Evolutionary conservation across 1,140 invertebrate species (phyloP).

Genomic region (Drepana arcuata): DNA sequence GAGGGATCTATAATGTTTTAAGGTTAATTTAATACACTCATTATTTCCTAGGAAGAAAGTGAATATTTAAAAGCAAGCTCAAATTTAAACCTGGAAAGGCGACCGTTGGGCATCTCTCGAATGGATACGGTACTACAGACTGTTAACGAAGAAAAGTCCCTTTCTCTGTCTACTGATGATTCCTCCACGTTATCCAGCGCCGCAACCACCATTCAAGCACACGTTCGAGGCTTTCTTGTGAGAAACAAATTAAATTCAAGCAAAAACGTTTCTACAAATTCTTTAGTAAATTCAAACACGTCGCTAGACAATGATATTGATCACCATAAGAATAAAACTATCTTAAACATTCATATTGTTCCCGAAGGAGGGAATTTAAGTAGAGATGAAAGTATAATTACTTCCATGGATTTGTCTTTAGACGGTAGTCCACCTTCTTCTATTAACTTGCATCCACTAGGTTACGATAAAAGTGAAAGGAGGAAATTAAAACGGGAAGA

Average conservation of each 20-base stretch:
- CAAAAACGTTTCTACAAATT: constrained; percentile 41
- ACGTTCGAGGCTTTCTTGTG: constrained; percentile 54
- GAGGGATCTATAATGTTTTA: no score
- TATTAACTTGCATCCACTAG: constrained; percentile 50
- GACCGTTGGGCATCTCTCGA: constrained; percentile 40
- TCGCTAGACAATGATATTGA: constrained; percentile 39
- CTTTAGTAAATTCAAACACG: constrained; percentile 40
- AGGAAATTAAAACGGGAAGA: constrained; percentile 60
- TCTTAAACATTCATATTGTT: constrained; percentile 60
- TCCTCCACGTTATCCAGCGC: constrained; percentile 60
- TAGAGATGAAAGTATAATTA: constrained; percentile 54
- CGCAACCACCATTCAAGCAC: constrained; percentile 59
- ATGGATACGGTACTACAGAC: constrained; percentile 64
- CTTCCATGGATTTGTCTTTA: constrained; percentile 53
- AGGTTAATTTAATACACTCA: no score
- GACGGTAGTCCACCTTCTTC: constrained; percentile 47
- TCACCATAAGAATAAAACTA: constrained; percentile 43
- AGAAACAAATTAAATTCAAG: constrained; percentile 46
- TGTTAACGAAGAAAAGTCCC: constrained; percentile 62
- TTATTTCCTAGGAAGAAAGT: constrained; percentile 30
- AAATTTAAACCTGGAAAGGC: constrained; percentile 36
- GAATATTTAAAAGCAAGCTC: constrained; percentile 12
- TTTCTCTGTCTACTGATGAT: constrained; percentile 62
- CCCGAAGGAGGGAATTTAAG: constrained; percentile 48
- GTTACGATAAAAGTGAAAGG: constrained; percentile 49